phyloP scores from a whole-genome alignment of 2,797 vertebrate species.

The Mus minutoides region DNA sequence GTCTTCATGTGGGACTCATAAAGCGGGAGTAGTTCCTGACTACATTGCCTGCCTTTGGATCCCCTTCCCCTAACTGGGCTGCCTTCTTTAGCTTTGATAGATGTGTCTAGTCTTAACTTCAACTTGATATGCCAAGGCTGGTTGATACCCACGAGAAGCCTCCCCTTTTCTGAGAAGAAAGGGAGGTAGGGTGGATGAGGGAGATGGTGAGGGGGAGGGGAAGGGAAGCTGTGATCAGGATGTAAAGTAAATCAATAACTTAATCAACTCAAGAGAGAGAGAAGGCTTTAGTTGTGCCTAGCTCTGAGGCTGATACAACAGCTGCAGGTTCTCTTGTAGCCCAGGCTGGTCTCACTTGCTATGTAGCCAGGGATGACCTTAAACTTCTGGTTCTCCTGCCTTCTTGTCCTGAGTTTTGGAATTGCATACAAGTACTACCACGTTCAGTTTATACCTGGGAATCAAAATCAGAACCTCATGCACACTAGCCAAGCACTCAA shows the following conservation, averaged over 20 bases:
- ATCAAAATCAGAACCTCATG: too few species aligned
- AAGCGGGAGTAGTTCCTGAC: neutral
- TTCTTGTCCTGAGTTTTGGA: neutral
- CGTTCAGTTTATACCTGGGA: neutral
- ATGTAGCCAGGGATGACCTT: neutral
- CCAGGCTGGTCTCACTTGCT: neutral
- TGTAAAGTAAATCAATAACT: neutral
- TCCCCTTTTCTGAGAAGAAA: neutral
- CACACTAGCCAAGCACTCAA: neutral
- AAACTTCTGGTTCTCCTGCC: neutral
- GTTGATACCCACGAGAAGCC: neutral
- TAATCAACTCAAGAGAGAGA: neutral
- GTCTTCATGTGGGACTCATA: neutral
- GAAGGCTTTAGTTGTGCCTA: rapidly evolving
- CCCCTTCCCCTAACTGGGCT: neutral
- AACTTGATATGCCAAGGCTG: neutral
- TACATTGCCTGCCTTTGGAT: neutral
- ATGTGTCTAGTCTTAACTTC: neutral
- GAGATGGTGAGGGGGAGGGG: neutral
- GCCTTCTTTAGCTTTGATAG: neutral
- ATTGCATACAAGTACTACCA: too few species aligned
- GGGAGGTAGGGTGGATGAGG: neutral
- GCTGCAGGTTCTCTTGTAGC: neutral
- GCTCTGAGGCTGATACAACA: neutral
- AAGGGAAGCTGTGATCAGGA: neutral